A percentile compares a stretch with the other conserved stretches of the same genome.
Conservation (phyloP, 2,888 invertebrate genomes). For the Toxonevra muliebris region DNA sequence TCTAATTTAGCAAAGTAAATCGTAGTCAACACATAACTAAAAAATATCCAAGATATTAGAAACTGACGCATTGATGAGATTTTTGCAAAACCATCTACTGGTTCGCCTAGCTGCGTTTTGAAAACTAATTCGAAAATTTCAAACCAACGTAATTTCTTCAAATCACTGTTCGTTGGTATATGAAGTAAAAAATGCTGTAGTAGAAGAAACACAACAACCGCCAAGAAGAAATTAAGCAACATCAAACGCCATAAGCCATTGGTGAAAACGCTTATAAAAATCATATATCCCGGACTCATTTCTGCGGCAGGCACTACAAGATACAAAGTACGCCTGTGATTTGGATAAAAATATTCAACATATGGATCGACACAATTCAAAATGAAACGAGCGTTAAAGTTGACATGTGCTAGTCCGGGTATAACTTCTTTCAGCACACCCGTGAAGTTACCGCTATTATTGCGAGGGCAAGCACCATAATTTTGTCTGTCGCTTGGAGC, state of each 20-base stretch:
- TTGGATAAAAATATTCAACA: slow-evolving; percentile 52
- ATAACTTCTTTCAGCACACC: slow-evolving; percentile 49
- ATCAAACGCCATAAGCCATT: slow-evolving; percentile 49
- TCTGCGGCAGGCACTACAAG: slow-evolving; percentile 55
- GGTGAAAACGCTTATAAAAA: slow-evolving; percentile 51
- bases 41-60: slow-evolving; percentile 58
- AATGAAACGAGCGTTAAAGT: slow-evolving; percentile 50
- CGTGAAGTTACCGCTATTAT: slow-evolving; percentile 46
- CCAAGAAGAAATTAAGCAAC: slow-evolving; percentile 42
- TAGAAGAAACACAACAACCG: slow-evolving; percentile 35
- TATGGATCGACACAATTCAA: slow-evolving; percentile 40
- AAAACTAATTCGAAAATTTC: slow-evolving; percentile 51
- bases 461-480: slow-evolving; percentile 46
- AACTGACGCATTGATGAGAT: slow-evolving; percentile 53
- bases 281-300: slow-evolving; percentile 50
- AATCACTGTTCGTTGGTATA: neutral
- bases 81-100: slow-evolving; percentile 47
- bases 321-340: slow-evolving; percentile 45
- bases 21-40: slow-evolving; percentile 54
- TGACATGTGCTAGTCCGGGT: slow-evolving; percentile 45
- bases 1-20: slow-evolving; percentile 60
- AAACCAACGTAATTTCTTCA: slow-evolving; percentile 40
- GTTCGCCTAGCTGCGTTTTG: slow-evolving; percentile 54
- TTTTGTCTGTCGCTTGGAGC: slow-evolving; percentile 48
- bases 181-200: slow-evolving; percentile 33